These are phyloP conservation scores for Neodon shergylaensis DNA, from an alignment of 2,113 vertebrate genomes.

Conservation along the genomic window DNA sequence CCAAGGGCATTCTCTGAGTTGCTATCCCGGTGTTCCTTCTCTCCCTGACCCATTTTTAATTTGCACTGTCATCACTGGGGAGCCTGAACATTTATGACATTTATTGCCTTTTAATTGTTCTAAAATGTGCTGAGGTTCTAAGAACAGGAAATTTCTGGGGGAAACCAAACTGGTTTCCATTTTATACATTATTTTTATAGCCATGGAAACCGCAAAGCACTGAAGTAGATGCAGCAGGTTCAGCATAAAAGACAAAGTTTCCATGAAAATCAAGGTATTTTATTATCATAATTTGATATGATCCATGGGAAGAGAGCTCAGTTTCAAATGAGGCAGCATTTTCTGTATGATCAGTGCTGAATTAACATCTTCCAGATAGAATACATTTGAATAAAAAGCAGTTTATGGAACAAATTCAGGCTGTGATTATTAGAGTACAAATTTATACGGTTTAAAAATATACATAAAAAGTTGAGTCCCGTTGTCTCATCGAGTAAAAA, in stretches of 20 bases:
- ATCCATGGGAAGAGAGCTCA: background rate
- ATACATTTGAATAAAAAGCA: background rate
- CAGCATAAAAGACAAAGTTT: background rate
- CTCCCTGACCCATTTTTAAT: background rate
- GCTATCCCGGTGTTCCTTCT: background rate
- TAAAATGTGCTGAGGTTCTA: background rate
- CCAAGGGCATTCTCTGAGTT: background rate
- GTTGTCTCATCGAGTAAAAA: background rate
- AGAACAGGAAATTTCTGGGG: background rate
- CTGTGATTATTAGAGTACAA: background rate
- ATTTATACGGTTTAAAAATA: background rate
- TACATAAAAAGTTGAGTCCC: background rate
- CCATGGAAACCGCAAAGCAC: background rate
- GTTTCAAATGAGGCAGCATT: background rate
- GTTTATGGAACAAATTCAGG: background rate
- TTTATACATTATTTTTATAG: background rate
- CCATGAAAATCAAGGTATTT: background rate
- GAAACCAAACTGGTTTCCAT: background rate
- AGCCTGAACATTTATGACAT: background rate
- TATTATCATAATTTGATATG: slow-evolving; percentile 8
- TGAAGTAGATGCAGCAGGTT: background rate
- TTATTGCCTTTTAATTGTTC: background rate
- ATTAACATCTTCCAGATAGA: background rate
- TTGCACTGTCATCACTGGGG: background rate
- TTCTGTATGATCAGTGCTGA: background rate